Evolutionary conservation across 2,888 invertebrate genomes (phyloP).

Genomic region (Melitaea athalia): DNA sequence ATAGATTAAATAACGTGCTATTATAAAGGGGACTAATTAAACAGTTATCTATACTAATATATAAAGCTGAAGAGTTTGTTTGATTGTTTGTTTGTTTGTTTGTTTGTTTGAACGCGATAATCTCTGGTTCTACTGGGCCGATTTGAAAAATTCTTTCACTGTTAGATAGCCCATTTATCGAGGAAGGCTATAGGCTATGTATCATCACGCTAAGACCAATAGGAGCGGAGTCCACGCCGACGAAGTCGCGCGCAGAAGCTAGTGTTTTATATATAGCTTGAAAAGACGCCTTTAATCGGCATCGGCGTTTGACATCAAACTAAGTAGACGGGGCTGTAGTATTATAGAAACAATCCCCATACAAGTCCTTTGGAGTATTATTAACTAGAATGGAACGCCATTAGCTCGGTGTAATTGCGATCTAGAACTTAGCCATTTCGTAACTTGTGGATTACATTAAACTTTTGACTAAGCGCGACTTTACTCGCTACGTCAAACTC

Average conservation of each 20-base stretch:
- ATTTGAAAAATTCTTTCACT: no score
- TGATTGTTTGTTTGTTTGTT: no score
- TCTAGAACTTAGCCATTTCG: slow-evolving; percentile 41
- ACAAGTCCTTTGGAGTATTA: slow-evolving; percentile 41
- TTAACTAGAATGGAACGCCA: slow-evolving; percentile 42
- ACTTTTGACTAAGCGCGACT: slow-evolving; percentile 33
- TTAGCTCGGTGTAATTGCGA: slow-evolving; percentile 41
- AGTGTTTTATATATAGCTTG: background rate
- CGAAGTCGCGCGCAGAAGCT: no score
- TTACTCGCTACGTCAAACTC: slow-evolving; percentile 20
- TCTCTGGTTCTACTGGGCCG: no score
- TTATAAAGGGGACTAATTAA: background rate
- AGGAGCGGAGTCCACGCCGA: no score
- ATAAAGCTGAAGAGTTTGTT: no score
- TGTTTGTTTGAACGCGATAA: no score
- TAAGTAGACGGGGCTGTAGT: slow-evolving; percentile 34
- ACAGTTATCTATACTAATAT: no score
- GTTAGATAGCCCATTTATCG: no score
- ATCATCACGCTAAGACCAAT: no score
- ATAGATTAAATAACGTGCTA: background rate
- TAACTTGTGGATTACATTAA: slow-evolving; percentile 39
- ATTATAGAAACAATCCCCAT: slow-evolving; percentile 37
- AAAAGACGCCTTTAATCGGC: slow-evolving; percentile 11
- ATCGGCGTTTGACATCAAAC: slow-evolving; percentile 29
- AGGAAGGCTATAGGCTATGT: no score